Conservation (phyloP, 1,140 invertebrate species). For the Drosophila takahashii region DNA sequence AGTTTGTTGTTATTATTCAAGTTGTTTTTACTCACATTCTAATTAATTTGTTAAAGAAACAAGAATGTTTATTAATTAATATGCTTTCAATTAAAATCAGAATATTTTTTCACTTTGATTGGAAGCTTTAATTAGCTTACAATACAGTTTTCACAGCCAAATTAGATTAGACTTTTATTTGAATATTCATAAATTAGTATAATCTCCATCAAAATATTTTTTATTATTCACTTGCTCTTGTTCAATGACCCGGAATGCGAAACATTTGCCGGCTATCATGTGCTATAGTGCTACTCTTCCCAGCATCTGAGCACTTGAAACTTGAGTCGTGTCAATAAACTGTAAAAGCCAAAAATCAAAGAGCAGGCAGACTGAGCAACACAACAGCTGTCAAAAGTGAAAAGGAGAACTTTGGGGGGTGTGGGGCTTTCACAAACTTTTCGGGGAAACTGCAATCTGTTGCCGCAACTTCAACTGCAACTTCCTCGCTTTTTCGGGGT, state of each 20-base stretch:
- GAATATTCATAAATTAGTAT: neutral
- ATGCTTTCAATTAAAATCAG: conserved; percentile 1
- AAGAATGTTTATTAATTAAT: conserved; percentile 4
- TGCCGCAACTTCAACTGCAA: conserved; percentile 44
- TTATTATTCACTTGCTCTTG: conserved; percentile 2
- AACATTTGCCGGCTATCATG: conserved; percentile 33
- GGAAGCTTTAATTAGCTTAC: neutral
- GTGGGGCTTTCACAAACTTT: conserved; percentile 52
- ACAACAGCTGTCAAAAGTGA: conserved; percentile 59
- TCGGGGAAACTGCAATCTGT: conserved; percentile 63
- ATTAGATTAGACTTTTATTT: neutral
- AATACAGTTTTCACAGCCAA: neutral
- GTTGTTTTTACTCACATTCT: neutral
- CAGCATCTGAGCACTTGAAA: conserved; percentile 37
- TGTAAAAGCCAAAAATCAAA: conserved; percentile 45
- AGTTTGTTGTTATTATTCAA: neutral
- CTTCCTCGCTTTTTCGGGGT: conserved; percentile 20
- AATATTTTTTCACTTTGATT: conserved; percentile 12
- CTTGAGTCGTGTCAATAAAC: conserved; percentile 70
- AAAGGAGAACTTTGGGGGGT: conserved; percentile 13
- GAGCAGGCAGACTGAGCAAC: conserved; percentile 19
- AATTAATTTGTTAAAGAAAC: conserved; percentile 5
- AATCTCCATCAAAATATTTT: neutral
- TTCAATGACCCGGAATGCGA: conserved; percentile 31
- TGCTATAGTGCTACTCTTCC: conserved; percentile 1